These are phyloP conservation scores for Bostrychus sinensis DNA, from an alignment of 2,113 vertebrate genomes.

Conservation along the genomic window DNA sequence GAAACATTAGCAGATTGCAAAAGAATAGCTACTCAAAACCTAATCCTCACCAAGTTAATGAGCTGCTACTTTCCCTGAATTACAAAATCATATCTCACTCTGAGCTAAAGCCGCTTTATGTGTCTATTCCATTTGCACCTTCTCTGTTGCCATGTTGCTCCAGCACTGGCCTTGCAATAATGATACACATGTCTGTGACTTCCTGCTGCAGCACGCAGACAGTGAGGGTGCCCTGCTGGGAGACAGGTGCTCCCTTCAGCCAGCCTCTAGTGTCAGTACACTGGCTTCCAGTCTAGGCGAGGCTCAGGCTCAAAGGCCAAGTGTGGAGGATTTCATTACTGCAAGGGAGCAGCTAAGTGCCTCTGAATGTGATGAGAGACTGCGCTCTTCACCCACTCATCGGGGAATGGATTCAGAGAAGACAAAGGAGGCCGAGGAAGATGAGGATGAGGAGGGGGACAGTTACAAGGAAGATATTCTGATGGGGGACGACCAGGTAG, in stretches of 20 bases:
- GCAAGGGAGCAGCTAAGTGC: constrained; percentile 73
- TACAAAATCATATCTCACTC: constrained; percentile 50
- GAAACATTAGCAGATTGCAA: constrained; percentile 23
- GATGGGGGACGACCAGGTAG: constrained; percentile 92
- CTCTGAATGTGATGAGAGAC: constrained; percentile 58
- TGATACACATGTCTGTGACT: constrained; percentile 70
- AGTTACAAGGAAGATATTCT: constrained; percentile 85
- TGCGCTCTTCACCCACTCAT: constrained; percentile 65
- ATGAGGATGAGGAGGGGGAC: constrained; percentile 69
- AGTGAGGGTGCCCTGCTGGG: constrained; percentile 85
- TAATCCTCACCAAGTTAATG: constrained; percentile 13
- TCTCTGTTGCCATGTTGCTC: constrained; percentile 47
- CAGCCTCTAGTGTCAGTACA: constrained; percentile 59
- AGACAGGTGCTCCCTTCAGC: constrained; percentile 70
- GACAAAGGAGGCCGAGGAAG: constrained; percentile 39
- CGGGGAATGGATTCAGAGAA: constrained; percentile 62
- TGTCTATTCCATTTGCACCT: constrained; percentile 43
- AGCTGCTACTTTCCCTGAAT: constrained; percentile 13
- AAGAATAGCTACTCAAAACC: constrained; percentile 25
- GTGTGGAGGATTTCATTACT: constrained; percentile 66
- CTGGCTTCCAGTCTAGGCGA: constrained; percentile 66
- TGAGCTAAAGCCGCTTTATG: constrained; percentile 41
- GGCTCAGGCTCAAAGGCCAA: constrained; percentile 68
- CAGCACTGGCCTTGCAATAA: constrained; percentile 62
- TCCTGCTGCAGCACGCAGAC: constrained; percentile 86